Conservation (phyloP, 2,797 vertebrate species). For the Microhierax caerulescens region DNA sequence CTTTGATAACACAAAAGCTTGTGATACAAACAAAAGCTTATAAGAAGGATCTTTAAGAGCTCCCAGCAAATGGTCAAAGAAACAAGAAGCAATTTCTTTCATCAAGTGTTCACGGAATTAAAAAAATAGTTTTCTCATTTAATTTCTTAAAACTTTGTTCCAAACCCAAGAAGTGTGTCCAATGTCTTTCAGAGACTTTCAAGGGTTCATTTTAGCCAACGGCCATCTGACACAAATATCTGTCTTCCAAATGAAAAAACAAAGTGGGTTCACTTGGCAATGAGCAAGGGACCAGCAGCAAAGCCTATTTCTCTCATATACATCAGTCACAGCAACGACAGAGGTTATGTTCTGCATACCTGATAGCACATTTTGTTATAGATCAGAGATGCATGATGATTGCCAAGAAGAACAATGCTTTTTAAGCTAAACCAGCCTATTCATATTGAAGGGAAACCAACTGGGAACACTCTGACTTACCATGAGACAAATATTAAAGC, state of each 20-base stretch:
- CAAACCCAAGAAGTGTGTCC: not conserved
- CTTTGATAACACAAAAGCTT: not conserved
- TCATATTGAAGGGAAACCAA: not conserved
- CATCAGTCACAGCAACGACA: not conserved
- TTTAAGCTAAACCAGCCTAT: not conserved
- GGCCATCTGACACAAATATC: not conserved
- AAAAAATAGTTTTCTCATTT: not conserved
- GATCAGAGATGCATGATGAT: not conserved
- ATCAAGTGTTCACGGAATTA: not conserved
- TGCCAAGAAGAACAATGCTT: not conserved
- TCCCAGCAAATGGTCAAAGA: not conserved
- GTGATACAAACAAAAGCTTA: not conserved
- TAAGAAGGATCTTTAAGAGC: not conserved
- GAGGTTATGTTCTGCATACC: not conserved
- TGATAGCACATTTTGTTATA: not conserved
- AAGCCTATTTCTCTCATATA: not conserved
- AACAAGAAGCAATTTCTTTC: not conserved
- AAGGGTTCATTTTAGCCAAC: not conserved
- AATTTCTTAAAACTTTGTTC: not conserved
- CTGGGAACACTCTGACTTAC: not conserved
- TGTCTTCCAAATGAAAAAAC: not conserved
- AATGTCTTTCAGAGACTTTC: not conserved
- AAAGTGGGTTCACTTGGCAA: not conserved
- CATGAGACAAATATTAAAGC: not conserved
- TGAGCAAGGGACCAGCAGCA: not conserved